Evolutionary conservation across 2,888 invertebrate species (phyloP).

Genomic region (Andrena camellia): DNA sequence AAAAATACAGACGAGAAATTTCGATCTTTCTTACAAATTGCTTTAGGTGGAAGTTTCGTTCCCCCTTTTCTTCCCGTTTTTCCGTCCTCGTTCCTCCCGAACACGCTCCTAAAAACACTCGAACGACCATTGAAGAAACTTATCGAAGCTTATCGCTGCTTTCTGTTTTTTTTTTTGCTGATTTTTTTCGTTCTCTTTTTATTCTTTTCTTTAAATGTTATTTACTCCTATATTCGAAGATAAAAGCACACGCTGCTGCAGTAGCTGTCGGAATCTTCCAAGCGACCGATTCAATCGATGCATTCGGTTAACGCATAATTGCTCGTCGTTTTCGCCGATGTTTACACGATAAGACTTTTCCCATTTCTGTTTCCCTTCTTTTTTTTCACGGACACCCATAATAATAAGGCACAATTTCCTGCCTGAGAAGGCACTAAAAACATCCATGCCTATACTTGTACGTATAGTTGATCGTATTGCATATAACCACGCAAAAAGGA

Average conservation of each 20-base stretch:
- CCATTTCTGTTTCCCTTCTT: neutral
- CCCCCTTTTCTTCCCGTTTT: neutral
- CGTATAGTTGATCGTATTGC: constrained; percentile 64
- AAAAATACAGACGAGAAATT: constrained; percentile 42
- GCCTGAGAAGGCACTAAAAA: constrained; percentile 73
- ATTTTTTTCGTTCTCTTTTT: neutral
- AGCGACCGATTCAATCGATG: constrained; percentile 35
- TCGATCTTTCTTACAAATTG: constrained; percentile 26
- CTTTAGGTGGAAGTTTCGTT: constrained; percentile 15
- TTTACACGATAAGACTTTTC: constrained; percentile 33
- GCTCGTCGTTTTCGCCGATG: constrained; percentile 39
- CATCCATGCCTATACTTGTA: constrained; percentile 60
- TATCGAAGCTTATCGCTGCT: constrained; percentile 24
- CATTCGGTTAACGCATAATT: constrained; percentile 31
- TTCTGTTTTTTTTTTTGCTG: neutral
- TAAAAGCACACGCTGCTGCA: constrained; percentile 44
- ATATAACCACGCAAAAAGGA: constrained; percentile 65
- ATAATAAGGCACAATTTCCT: constrained; percentile 71
- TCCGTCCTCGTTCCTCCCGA: neutral
- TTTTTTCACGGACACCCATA: constrained; percentile 60
- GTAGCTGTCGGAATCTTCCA: constrained; percentile 31
- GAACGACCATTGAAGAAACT: constrained; percentile 14
- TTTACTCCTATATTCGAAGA: constrained; percentile 21
- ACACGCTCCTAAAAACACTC: constrained; percentile 1
- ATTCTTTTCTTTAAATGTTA: constrained; percentile 17